Evolutionary conservation across 2,797 vertebrate genomes (phyloP).

Genomic region (Sebastes taczanowskii): DNA sequence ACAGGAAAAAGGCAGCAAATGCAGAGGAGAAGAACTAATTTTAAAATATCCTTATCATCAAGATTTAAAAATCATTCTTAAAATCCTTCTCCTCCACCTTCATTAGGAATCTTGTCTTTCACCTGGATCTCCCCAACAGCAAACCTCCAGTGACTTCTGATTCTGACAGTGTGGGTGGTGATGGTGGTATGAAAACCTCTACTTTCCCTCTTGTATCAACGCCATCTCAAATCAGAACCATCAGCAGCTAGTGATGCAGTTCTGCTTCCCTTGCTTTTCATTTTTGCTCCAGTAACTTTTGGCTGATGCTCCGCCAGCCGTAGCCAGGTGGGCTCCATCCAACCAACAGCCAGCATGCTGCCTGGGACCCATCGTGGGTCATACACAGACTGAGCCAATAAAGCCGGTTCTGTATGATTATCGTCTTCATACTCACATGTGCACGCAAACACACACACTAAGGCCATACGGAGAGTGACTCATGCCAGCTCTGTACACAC

Average conservation of each 20-base stretch:
- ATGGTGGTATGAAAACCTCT: neutral
- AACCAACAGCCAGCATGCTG: constrained; percentile 55
- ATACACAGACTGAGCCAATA: constrained; percentile 56
- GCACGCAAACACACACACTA: constrained; percentile 44
- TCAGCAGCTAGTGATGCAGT: constrained; percentile 51
- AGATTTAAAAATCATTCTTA: neutral
- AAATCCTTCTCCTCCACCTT: neutral
- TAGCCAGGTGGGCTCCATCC: constrained; percentile 67
- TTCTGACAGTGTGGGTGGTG: neutral
- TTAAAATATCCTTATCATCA: neutral
- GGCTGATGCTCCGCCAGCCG: constrained; percentile 32
- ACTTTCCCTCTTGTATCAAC: neutral
- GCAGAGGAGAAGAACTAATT: neutral
- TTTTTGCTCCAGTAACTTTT: constrained; percentile 59
- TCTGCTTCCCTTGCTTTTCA: constrained; percentile 50
- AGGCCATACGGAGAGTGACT: constrained; percentile 53
- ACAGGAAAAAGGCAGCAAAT: neutral
- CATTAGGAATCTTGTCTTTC: neutral
- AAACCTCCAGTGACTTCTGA: neutral
- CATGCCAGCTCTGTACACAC: constrained; percentile 56
- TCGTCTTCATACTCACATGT: constrained; percentile 40
- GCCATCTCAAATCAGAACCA: constrained; percentile 27
- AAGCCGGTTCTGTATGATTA: constrained; percentile 54
- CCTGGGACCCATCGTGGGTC: constrained; percentile 46
- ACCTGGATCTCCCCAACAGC: neutral